Evolutionary conservation across 2,113 vertebrate genomes (phyloP).

Genomic region (Silurus asotus): DNA sequence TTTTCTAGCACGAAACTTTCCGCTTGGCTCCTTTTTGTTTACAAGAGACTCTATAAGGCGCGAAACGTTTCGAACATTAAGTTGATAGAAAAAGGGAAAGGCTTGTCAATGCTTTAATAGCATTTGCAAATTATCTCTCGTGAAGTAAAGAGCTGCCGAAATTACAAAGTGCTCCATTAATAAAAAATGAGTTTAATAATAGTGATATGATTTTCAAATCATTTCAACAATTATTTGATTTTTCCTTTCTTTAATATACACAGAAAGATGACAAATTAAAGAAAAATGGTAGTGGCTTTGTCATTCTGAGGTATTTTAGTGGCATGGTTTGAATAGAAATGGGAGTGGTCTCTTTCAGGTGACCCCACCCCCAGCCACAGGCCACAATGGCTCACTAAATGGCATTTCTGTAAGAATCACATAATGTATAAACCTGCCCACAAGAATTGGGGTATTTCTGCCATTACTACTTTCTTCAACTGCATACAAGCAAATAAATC

Average conservation of each 20-base stretch:
- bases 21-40: neutral
- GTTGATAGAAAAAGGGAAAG: neutral
- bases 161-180: neutral
- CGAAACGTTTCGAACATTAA: neutral
- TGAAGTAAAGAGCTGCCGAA: neutral
- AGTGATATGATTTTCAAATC: neutral
- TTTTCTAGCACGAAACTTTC: neutral
- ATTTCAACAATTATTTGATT: neutral
- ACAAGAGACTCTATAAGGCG: neutral
- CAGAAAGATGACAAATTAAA: neutral
- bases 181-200: neutral
- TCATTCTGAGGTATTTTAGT: neutral
- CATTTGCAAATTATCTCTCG: neutral
- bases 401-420: neutral
- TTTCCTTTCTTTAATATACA: neutral
- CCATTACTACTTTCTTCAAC: neutral
- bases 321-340: neutral
- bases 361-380: neutral
- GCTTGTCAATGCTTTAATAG: neutral
- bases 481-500: neutral
- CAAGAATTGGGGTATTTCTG: neutral
- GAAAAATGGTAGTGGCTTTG: neutral
- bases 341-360: neutral
- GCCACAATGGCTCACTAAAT: neutral
- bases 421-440: neutral